These are phyloP conservation scores for Spondyliosoma cantharus DNA, from an alignment of 2,797 vertebrate genomes.

Conservation along the genomic window DNA sequence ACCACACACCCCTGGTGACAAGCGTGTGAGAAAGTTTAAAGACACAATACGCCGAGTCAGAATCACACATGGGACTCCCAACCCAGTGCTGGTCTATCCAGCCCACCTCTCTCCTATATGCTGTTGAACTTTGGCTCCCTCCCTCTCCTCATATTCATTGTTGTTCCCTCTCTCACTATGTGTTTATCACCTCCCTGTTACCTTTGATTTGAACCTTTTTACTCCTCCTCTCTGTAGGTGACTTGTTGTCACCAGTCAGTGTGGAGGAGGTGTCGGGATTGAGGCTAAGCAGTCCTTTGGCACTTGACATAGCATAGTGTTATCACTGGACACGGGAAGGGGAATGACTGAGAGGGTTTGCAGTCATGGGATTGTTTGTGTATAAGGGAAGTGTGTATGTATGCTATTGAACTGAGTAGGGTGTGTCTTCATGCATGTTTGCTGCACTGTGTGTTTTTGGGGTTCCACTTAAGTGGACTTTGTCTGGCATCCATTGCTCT, in stretches of 20 bases:
- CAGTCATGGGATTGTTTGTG: slow-evolving; percentile 44
- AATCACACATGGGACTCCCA: slow-evolving; percentile 47
- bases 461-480: slow-evolving; percentile 63
- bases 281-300: slow-evolving; percentile 59
- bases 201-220: slow-evolving; percentile 17
- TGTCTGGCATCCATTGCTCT: slow-evolving; percentile 42
- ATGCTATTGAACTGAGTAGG: slow-evolving; percentile 33
- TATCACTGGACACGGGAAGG: slow-evolving; percentile 52
- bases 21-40: slow-evolving; percentile 55
- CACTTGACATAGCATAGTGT: slow-evolving; percentile 62
- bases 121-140: slow-evolving; percentile 59
- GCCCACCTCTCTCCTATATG: slow-evolving; percentile 49
- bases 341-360: slow-evolving; percentile 42
- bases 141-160: slow-evolving; percentile 51
- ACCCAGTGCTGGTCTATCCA: slow-evolving; percentile 39
- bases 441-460: slow-evolving; percentile 63
- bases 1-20: slow-evolving; percentile 23
- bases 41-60: slow-evolving; percentile 40
- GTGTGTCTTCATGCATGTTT: slow-evolving; percentile 52
- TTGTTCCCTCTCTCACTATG: slow-evolving; percentile 36
- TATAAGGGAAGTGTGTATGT: slow-evolving; percentile 45
- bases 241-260: slow-evolving; percentile 45
- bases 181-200: background rate
- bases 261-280: slow-evolving; percentile 58
- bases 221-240: slow-evolving; percentile 16